Percentiles rank a stretch among this genome's conserved stretches.
Conservation (phyloP, 64 coral and sea anemone genomes). For the Montipora foliosa region DNA sequence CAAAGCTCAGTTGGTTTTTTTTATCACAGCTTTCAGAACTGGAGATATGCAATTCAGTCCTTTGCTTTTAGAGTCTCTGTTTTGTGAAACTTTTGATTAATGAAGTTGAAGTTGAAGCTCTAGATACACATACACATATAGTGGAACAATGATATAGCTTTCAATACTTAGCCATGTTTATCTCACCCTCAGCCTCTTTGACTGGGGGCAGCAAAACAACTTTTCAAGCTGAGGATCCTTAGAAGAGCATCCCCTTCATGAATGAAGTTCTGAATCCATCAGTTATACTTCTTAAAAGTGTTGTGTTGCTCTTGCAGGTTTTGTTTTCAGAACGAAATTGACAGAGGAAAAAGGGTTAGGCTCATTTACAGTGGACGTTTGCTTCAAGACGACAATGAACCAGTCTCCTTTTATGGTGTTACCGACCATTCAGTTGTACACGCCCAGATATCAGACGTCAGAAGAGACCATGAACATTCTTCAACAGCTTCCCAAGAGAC, state of each 20-base stretch:
- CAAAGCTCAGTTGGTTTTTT: too few relatives aligned
- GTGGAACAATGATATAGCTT: too few relatives aligned
- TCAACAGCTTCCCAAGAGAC: conserved; percentile 34
- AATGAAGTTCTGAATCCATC: neutral
- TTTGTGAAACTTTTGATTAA: too few relatives aligned
- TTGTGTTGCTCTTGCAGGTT: conserved; percentile 45
- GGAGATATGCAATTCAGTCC: too few relatives aligned
- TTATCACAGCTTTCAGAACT: too few relatives aligned
- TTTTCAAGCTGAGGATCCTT: neutral
- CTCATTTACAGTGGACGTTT: conserved; percentile 84
- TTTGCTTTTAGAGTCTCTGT: too few relatives aligned
- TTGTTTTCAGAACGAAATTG: conserved; percentile 71
- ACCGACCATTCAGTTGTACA: conserved; percentile 79
- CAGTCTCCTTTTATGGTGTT: conserved; percentile 83
- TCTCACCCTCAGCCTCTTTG: too few relatives aligned
- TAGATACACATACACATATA: too few relatives aligned
- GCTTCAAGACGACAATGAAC: conserved; percentile 57
- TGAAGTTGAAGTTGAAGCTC: too few relatives aligned
- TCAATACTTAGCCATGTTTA: too few relatives aligned
- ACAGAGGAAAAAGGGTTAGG: conserved; percentile 73
- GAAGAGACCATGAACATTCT: conserved; percentile 15
- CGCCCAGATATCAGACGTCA: conserved; percentile 75
- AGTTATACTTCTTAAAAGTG: neutral
- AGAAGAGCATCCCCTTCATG: neutral
- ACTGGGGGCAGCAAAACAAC: neutral